A percentile compares a stretch with the other conserved stretches of the same genome.
These are phyloP conservation scores for Kobus ellipsiprymnus DNA, from an alignment of 2,113 vertebrate genomes.

Conservation along the genomic window DNA sequence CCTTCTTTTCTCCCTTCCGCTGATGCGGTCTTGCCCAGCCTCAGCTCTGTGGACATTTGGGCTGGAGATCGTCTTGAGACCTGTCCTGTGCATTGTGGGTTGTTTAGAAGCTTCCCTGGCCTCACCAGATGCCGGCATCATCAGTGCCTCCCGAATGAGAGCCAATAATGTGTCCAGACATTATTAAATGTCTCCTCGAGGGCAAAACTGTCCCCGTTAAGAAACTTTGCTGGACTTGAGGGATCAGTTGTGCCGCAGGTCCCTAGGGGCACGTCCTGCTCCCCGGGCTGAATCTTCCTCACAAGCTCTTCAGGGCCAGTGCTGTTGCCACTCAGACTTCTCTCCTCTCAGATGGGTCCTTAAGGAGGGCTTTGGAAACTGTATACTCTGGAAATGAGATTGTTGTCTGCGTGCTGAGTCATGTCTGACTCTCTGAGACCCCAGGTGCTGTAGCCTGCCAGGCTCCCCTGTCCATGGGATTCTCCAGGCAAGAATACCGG, in stretches of 20 bases:
- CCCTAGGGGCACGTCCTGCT: background rate
- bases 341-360: background rate
- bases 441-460: background rate
- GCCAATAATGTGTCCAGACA: background rate
- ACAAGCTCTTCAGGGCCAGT: background rate
- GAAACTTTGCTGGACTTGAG: background rate
- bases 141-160: too few relatives aligned
- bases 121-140: background rate
- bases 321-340: background rate
- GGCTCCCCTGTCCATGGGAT: background rate
- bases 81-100: background rate
- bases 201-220: background rate
- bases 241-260: rapidly evolving
- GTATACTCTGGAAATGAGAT: background rate
- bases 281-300: background rate
- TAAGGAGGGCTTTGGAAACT: background rate
- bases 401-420: background rate
- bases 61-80: background rate
- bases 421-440: background rate
- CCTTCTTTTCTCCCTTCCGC: background rate
- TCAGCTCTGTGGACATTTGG: background rate
- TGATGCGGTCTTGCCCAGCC: background rate
- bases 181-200: background rate
- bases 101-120: background rate
- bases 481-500: background rate